Evolutionary conservation across 2,113 vertebrate genomes (phyloP).

Genomic region (Entomyzon cyanotis): DNA sequence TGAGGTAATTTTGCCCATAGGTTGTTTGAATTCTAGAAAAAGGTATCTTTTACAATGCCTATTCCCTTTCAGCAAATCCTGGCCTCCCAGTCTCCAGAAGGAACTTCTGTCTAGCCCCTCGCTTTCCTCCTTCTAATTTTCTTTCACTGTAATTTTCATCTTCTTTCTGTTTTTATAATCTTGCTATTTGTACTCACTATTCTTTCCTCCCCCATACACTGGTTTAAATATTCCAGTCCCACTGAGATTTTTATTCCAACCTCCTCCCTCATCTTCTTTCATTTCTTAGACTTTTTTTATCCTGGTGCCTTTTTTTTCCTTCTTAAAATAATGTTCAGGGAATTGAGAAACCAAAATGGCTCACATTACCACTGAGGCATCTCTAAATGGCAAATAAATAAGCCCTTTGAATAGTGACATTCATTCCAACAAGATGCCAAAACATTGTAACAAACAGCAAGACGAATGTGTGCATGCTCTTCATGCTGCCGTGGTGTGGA

Average conservation of each 20-base stretch:
- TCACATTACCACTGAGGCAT: constrained; percentile 1
- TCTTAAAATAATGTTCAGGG: constrained; percentile 33
- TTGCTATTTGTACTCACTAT: constrained; percentile 36
- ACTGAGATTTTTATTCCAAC: constrained; percentile 38
- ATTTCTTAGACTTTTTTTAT: constrained; percentile 18
- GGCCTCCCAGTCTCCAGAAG: background rate
- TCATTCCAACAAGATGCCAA: background rate
- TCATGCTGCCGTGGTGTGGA: background rate
- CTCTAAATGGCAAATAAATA: constrained; percentile 38
- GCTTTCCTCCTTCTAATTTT: background rate
- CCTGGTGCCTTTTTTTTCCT: background rate
- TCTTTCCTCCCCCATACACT: background rate
- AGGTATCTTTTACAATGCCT: background rate
- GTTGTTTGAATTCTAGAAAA: background rate
- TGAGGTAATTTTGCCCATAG: background rate
- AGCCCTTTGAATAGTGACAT: background rate
- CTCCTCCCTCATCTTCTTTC: constrained; percentile 22
- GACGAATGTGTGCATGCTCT: background rate
- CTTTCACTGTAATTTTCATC: background rate
- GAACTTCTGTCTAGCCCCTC: background rate
- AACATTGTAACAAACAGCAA: background rate
- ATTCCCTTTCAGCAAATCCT: background rate
- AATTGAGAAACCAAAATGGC: constrained; percentile 42
- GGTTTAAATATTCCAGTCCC: constrained; percentile 26
- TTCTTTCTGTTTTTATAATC: constrained; percentile 30